A percentile compares a stretch with the other conserved stretches of the same genome.
Evolutionary conservation across 2,797 vertebrate genomes (phyloP).

Genomic region (Sebastes vulpes): DNA sequence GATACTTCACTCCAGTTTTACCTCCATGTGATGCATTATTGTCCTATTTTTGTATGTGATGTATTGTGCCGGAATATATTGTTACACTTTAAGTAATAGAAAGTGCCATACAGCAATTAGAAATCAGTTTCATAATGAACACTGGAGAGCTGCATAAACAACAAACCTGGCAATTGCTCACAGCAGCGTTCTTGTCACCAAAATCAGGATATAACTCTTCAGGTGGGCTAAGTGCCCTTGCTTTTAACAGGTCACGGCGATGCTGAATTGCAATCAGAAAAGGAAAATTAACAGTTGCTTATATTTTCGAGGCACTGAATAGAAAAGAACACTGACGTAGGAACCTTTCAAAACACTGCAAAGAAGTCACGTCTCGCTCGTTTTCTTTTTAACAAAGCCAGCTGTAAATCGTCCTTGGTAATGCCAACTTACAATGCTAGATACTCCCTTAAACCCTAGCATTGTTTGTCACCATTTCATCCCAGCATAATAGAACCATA

Average conservation of each 20-base stretch:
- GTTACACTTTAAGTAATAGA: not conserved
- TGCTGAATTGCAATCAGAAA: constrained; percentile 7
- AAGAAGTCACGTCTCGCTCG: not conserved
- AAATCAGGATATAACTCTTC: constrained; percentile 11
- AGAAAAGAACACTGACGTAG: not conserved
- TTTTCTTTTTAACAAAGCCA: constrained; percentile 12
- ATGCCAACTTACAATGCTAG: not conserved
- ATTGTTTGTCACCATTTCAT: constrained; percentile 6
- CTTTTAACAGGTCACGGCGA: constrained; percentile 22
- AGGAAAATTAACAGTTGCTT: constrained; percentile 6
- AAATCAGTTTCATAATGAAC: not conserved
- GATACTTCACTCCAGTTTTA: too few relatives aligned
- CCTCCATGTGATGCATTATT: not conserved
- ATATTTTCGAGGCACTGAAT: not conserved
- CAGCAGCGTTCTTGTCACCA: not conserved
- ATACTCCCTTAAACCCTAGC: not conserved
- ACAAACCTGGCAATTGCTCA: not conserved
- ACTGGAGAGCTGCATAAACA: not conserved
- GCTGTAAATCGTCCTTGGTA: not conserved
- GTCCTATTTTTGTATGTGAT: not conserved
- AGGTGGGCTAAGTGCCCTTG: not conserved
- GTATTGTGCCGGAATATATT: not conserved
- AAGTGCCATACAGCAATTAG: not conserved
- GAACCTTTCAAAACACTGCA: not conserved
- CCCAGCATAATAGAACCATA: not conserved